Evolutionary conservation across 2,113 vertebrate genomes (phyloP).

Genomic region (Pterocles orientalis): DNA sequence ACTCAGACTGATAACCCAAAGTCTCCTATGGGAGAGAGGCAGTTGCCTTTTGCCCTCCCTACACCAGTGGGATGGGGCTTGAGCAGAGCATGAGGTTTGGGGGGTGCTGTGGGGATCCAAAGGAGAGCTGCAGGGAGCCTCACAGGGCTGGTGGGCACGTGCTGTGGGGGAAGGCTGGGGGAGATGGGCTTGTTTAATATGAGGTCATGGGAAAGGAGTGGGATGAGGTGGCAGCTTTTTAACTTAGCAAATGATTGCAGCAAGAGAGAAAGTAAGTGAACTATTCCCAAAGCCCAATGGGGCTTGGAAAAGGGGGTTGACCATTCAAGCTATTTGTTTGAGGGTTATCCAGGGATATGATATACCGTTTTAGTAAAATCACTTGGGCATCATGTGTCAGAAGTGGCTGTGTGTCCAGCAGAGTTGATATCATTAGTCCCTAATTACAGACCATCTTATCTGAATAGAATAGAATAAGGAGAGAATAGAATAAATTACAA

Average conservation of each 20-base stretch:
- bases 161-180: background rate
- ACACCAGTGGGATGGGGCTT: background rate
- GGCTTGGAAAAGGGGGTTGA: background rate
- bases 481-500: background rate
- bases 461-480: no score
- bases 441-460: constrained; percentile 15
- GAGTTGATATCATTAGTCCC: background rate
- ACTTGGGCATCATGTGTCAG: background rate
- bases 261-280: background rate
- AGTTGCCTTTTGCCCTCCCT: fast-evolving
- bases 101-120: background rate
- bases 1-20: background rate
- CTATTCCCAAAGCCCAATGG: background rate
- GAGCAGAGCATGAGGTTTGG: background rate
- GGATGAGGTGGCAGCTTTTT: background rate
- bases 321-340: background rate
- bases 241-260: background rate
- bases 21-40: background rate
- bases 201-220: background rate
- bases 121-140: background rate
- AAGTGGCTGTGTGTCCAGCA: background rate
- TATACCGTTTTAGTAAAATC: background rate
- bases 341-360: background rate
- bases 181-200: background rate
- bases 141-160: fast-evolving